Base-by-base conservation (phyloP, 1,140 invertebrate genomes). In the Drusus annulatus region DNA sequence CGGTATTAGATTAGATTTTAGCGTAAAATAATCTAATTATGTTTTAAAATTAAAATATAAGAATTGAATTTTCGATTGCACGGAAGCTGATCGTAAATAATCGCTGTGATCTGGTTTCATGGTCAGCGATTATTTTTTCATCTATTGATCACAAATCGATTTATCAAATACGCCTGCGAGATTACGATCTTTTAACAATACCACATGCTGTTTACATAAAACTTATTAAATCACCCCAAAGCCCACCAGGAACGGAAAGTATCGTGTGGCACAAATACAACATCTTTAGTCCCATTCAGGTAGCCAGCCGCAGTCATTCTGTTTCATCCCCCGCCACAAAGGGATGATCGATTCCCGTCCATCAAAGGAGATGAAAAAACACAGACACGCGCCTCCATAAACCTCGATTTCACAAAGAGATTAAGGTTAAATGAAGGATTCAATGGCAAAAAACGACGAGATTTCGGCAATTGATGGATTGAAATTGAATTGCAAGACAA, bases 251-350 rank as follows among this genome's bases (percentile, higher is more conserved):
- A 79, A n/a, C 17, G 50, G 19, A 56, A 82, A 78, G 58, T 83
- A 83, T 83, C 81, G 76, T 60, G 76, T 83, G 80, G 78, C 81
- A 45, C 76, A 83, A 83, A 83, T 80, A 83, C n/a, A 79, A 75
- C 62, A 62, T 78, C 54, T 75, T 45, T 63, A 62, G 19, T 15
- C 10, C 17, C 68, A 58, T 80, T 76, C 58, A 45, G 75, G 68
- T 65, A 63, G 77, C 25, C 60, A 23, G 31, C 52, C 69, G 5
- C 25, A 71, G 62, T 56, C 76, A 23, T 56, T 52, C 65, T 74
- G 63, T 63, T 62, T 52, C 17, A 65, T 50, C 75, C 36, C 36
- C 21, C 17, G 74, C 60, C 17, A 83, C 76, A 78, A 80, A 79
- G 69, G 71, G 79, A 82, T 76, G 79, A 83, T 83, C 81, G 79